Base-by-base conservation (phyloP, 2,797 vertebrate species). In the Sardinella longiceps region DNA sequence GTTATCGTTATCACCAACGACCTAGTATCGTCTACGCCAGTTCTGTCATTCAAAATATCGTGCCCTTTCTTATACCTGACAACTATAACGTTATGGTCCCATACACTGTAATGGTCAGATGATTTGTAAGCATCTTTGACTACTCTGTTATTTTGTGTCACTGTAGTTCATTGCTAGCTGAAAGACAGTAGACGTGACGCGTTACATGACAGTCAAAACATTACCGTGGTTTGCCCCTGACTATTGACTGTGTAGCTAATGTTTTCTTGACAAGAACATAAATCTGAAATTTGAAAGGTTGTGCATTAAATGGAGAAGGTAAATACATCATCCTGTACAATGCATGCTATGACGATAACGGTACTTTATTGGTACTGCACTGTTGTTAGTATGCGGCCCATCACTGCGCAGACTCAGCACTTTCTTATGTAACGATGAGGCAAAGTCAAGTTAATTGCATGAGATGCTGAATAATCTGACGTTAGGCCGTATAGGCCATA, bases 371-470 rank as follows among this genome's bases (percentile, higher is more conserved):
- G 80, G 23, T 81, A 56, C 81, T 77, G 87, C 70, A 70, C 46
- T 45, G 30, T 80, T 74, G 85, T 83, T 84, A 70, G 86, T 86
- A 63, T 87, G 85, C 77, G 83, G 83, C 11, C 53, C 45, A 60
- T 37, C 30, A 88, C 70, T 89, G 86, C 87, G 90, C 88, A 90
- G 82, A 82, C 88, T 88, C 88, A 12, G 28, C 58, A 23, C 48
- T 11, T 37, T 28, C 60, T 90, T 87, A 86, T 80, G 83, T 82
- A 89, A 90, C 80, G 51, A 37, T 51, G 83, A 70, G 83, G 82
- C 63, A 83, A 85, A 82, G 81, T 48, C 15, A 43, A 43, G 33
- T 70, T 56, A 3, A 74, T 84, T 2, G 43, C 20, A 83, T 51
- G 5, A 25, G 56, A 63, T 37, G 81, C 25, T 9, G 11, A 51